Base-by-base conservation (phyloP, 1,140 invertebrate genomes). In the Panagrolaimus sp. region DNA sequence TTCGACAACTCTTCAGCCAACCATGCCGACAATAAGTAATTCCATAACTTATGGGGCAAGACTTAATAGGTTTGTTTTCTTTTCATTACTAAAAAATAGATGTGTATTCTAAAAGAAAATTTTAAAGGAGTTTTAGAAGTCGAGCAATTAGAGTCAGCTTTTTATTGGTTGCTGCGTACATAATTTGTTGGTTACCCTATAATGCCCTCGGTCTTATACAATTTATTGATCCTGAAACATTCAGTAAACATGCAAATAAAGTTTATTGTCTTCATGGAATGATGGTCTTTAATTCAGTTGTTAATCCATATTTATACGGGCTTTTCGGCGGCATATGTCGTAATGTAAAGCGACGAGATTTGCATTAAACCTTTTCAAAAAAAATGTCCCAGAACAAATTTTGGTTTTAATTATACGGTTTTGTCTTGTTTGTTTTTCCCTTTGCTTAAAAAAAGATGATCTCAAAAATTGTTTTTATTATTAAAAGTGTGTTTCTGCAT, bases 151-250 rank as follows among this genome's bases (percentile, higher is more conserved):
- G 81, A 5, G 81, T 83, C 9, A 79, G 79, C 20, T 77, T 79
- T 47, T 63, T 81, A 13, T 74, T 81, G 3, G 72, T 81, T 23
- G 62, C 73, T 5, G 79, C 75, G 13, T 81, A 81, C 64, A 78
- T 81, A 47, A 68, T 82, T 31, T 83, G 81, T 71, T 81, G 79
- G 79, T 72, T 81, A 5, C 79, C 81, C 3, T 81, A 81, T 63
- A 81, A 81, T 63, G 72, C 67, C 20, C 65, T 81, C 4, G 65
- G 65, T 57, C 61, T 81, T 9, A 77, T 81, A n/a, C 81, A 82
- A 65, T 75, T 81, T 38, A 42, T 81, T 42, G 69, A 83, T 47
- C 75, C 79, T 38, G 74, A 72, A n/a, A 66, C 78, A 23, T 82
- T 81, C 67, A 72, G 46, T 23, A 64, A 78, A 57, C 76, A 81